These are phyloP conservation scores for Ips typographus DNA, from an alignment of 1,140 invertebrate genomes.

Conservation along the genomic window DNA sequence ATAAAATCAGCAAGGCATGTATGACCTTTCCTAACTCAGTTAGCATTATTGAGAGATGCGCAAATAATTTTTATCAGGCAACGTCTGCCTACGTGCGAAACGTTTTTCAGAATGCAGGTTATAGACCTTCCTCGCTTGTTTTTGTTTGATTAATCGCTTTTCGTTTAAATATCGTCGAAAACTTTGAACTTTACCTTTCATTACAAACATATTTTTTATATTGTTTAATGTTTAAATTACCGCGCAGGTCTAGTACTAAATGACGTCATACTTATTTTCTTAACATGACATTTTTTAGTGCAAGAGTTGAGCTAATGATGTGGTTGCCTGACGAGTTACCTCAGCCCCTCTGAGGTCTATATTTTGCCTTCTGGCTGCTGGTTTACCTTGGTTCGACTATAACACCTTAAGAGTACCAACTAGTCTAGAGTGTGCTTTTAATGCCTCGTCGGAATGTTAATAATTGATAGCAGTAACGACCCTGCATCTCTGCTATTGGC, in stretches of 20 bases:
- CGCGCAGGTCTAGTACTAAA: not conserved
- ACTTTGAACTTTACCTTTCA: slow-evolving; percentile 18
- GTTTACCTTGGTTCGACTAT: slow-evolving; percentile 29
- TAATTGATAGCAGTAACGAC: slow-evolving; percentile 16
- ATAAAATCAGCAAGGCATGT: not conserved
- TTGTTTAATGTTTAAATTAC: not conserved
- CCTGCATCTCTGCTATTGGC: slow-evolving; percentile 12
- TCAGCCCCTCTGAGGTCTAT: slow-evolving; percentile 31
- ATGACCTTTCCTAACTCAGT: not conserved
- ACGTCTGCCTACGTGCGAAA: slow-evolving; percentile 15
- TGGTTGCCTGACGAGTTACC: slow-evolving; percentile 23
- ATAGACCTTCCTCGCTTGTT: slow-evolving; percentile 23
- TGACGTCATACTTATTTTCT: too few relatives aligned
- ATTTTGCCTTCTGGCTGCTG: slow-evolving; percentile 32
- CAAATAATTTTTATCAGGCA: slow-evolving; percentile 2
- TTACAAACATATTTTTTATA: not conserved
- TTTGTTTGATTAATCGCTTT: slow-evolving; percentile 20
- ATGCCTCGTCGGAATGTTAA: slow-evolving; percentile 18
- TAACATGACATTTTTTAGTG: too few relatives aligned
- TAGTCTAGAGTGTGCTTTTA: slow-evolving; percentile 22
- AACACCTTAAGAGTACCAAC: slow-evolving; percentile 26
- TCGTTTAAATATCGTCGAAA: slow-evolving; percentile 21
- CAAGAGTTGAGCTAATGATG: too few relatives aligned
- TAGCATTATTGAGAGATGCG: not conserved
- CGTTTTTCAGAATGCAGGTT: slow-evolving; percentile 25